Conservation (phyloP, 2,888 invertebrate genomes). For the Drosophila maculinotata region DNA sequence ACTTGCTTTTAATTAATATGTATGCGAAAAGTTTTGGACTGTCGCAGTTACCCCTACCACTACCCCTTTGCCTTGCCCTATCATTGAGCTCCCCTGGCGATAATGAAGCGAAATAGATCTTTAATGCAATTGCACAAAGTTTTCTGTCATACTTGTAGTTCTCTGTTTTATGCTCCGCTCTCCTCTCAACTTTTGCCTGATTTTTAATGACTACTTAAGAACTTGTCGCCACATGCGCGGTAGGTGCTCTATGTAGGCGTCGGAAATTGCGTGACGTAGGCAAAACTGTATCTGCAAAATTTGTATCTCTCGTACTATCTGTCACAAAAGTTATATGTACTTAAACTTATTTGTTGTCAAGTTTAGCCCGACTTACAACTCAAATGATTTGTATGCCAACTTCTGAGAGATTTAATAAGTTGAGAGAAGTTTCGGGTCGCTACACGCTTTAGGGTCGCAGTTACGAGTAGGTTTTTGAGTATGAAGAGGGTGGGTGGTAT, state of each 20-base stretch:
- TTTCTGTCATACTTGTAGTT: constrained; percentile 33
- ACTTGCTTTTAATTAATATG: constrained; percentile 69
- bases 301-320: constrained; percentile 30
- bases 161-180: constrained; percentile 4
- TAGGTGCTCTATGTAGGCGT: neutral
- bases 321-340: constrained; percentile 68
- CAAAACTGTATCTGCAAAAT: constrained; percentile 36
- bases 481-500: constrained; percentile 2
- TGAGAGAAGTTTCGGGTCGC: constrained; percentile 43
- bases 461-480: constrained; percentile 14
- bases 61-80: neutral
- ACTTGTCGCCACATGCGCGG: constrained; percentile 19
- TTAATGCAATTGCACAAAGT: constrained; percentile 67
- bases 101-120: constrained; percentile 70
- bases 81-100: constrained; percentile 7
- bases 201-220: constrained; percentile 67
- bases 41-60: constrained; percentile 11
- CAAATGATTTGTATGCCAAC: constrained; percentile 61
- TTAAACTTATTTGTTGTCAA: constrained; percentile 72
- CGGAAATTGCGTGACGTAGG: constrained; percentile 23
- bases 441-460: constrained; percentile 29
- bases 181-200: constrained; percentile 55
- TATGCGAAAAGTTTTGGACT: constrained; percentile 62
- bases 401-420: constrained; percentile 67
- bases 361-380: constrained; percentile 47